These are phyloP conservation scores for Unio delphinus DNA, from an alignment of 2,888 invertebrate species.

Conservation along the genomic window DNA sequence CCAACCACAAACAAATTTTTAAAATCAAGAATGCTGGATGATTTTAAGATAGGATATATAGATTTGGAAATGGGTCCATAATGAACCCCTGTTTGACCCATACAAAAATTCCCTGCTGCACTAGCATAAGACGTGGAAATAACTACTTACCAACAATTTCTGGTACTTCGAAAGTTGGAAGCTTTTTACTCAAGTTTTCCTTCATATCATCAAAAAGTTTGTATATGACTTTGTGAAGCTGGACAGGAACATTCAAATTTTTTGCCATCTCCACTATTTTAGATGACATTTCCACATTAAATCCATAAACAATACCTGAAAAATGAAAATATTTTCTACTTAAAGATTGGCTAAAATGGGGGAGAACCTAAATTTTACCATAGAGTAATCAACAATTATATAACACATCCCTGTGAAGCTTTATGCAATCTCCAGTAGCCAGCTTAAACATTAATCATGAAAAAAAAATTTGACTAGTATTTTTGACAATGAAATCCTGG, in stretches of 20 bases:
- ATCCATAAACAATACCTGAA: slow-evolving; percentile 87
- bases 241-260: slow-evolving; percentile 76
- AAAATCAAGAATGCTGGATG: background rate
- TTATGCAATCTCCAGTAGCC: no score
- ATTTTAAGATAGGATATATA: background rate
- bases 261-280: slow-evolving; percentile 74
- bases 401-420: no score
- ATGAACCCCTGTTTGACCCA: no score
- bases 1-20: no score
- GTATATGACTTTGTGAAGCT: slow-evolving; percentile 91
- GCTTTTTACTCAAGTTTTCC: slow-evolving; percentile 80
- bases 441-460: no score
- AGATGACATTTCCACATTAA: slow-evolving; percentile 80
- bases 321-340: slow-evolving; percentile 16
- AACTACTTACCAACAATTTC: slow-evolving; percentile 80
- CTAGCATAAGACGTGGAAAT: background rate
- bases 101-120: background rate
- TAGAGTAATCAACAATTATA: background rate
- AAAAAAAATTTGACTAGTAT: no score
- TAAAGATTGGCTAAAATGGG: background rate
- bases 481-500: no score
- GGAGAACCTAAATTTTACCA: background rate
- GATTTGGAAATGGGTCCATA: background rate
- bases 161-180: slow-evolving; percentile 84
- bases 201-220: slow-evolving; percentile 91